These are phyloP conservation scores for fruit fly (Drosophila melanogaster) DNA, from an alignment of 1,140 invertebrate species.

Conservation along the genomic window Release_6_plus_ISO1_MT NT_033779.5:3910001-3910500, in stretches of 20 bases:
- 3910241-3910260: not conserved
- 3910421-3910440: conserved; percentile 60
- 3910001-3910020: not conserved
- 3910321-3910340: not conserved
- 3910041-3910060: conserved; percentile 16
- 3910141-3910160: conserved; percentile 73
- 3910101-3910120: conserved; percentile 79
- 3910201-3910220: conserved; percentile 40
- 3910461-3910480: conserved; percentile 28
- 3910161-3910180: conserved; percentile 11
- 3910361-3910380: conserved; percentile 50
- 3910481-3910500: conserved; percentile 1
- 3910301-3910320: conserved; percentile 73
- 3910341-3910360: not conserved
- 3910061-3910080: not conserved
- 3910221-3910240: conserved; percentile 18
- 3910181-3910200: conserved; percentile 6
- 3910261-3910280: conserved; percentile 23
- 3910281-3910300: conserved; percentile 54
- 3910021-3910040: not conserved
- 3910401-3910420: conserved; percentile 23
- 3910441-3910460: conserved; percentile 75
- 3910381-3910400: conserved; percentile 65
- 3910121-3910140: conserved; percentile 82
- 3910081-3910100: conserved; percentile 68